Evolutionary conservation across 2,888 invertebrate species (phyloP).

Genomic region (Cerastis rubricosa): DNA sequence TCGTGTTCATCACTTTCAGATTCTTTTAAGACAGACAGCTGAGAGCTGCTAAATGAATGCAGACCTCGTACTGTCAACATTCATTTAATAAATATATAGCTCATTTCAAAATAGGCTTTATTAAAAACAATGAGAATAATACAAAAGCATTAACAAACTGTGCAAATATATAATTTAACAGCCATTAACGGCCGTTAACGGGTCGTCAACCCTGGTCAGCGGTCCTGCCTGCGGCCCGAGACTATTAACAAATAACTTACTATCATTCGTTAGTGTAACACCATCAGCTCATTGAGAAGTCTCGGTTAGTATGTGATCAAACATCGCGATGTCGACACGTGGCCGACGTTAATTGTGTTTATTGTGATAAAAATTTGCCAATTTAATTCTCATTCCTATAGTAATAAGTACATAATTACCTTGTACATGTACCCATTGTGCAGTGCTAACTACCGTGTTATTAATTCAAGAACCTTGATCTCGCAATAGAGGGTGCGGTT

Average conservation of each 20-base stretch:
- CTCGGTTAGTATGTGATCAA: conserved; percentile 80
- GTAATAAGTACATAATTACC: conserved; percentile 60
- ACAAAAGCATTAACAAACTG: conserved; percentile 36
- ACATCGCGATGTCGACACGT: conserved; percentile 82
- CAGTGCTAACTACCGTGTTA: conserved; percentile 64
- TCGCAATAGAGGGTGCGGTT: conserved; percentile 68
- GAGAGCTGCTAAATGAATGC: not conserved
- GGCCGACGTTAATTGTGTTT: conserved; percentile 71
- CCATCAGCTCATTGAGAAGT: conserved; percentile 78
- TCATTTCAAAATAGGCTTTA: conserved; percentile 18
- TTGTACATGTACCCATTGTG: conserved; percentile 61
- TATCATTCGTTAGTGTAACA: conserved; percentile 69
- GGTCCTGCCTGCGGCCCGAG: conserved; percentile 34
- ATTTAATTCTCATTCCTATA: conserved; percentile 37
- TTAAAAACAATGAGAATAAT: conserved; percentile 33
- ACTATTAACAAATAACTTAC: conserved; percentile 64
- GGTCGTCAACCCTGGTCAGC: conserved; percentile 73
- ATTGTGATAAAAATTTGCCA: conserved; percentile 54
- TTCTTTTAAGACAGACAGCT: not conserved
- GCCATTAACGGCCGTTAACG: conserved; percentile 52
- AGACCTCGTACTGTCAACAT: not conserved
- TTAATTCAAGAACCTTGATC: conserved; percentile 73
- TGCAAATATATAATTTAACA: conserved; percentile 65
- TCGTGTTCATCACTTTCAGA: not conserved
- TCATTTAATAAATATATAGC: not conserved